Evolutionary conservation across 2,113 vertebrate species (phyloP), one percentile per base, ranked within the genome.

Genomic region (Boleophthalmus pectinirostris): DNA sequence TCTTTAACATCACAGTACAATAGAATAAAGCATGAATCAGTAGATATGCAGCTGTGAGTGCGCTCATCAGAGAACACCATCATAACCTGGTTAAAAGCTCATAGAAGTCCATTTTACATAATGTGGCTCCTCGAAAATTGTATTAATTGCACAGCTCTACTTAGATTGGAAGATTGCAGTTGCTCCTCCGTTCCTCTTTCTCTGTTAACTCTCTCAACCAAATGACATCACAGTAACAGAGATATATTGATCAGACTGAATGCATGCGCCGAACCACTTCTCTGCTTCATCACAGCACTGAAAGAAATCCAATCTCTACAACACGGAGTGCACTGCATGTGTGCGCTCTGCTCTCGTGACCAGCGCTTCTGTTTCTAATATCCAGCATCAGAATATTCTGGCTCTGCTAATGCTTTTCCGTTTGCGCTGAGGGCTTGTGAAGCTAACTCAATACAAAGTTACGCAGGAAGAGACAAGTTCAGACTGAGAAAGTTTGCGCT

Each of bases 341-440:
- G 64, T 68, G 63, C 1, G 85, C 77, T 83, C 74, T 80, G 81
- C 77, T 63, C 68, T 73, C 63, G 51, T 77, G 63, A 86, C 75
- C 63, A 71, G 66, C 70, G 86, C 84, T 83, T 86, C 79, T 89
- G 88, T 85, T 86, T 82, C 78, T 72, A 53, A 89, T 88, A 88
- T 78, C 69, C 58, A 74, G 64, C 64, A 63, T 77, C 84, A 86
- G 87, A 88, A 83, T 79, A 82, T 80, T 84, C 83, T 72, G 68
- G 43, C 54, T 69, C 69, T 67, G 72, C 78, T 85, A 85, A 88
- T 83, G 82, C 83, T 70, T 86, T 87, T 83, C 82, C 82, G 80
- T 86, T 77, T 70, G 58, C 0, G 24, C 68, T 70, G 29, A 10
- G 18, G 64, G 69, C 79, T 69, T 1, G 10, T 24, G 23, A 14